Conservation (phyloP, 2,888 invertebrate species). For the Bibio marci region DNA sequence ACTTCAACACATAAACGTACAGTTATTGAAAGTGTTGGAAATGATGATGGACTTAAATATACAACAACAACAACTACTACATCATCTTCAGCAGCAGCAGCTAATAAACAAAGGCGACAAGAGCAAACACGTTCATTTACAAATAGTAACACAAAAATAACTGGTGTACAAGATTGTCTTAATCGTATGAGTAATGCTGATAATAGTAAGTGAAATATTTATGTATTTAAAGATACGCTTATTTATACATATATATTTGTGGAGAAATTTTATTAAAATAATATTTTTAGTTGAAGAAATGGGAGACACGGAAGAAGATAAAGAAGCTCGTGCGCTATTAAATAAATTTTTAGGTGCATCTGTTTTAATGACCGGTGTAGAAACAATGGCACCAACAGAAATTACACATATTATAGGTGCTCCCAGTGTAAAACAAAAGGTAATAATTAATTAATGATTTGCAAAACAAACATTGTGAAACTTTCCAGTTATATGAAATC, state of each 20-base stretch:
- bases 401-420: constrained; percentile 8
- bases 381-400: constrained; percentile 27
- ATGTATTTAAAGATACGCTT: neutral
- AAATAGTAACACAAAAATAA: constrained; percentile 50
- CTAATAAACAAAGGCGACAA: constrained; percentile 13
- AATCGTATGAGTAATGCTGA: constrained; percentile 63
- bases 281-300: constrained; percentile 37
- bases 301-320: constrained; percentile 48
- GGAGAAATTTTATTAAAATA: neutral
- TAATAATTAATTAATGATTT: too few relatives aligned
- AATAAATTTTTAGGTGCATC: constrained; percentile 73
- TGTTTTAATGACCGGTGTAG: constrained; percentile 64
- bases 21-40: constrained; percentile 12
- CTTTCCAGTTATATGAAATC: too few relatives aligned
- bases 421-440: neutral
- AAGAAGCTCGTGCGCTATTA: constrained; percentile 54
- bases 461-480: too few relatives aligned
- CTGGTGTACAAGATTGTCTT: constrained; percentile 58
- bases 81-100: constrained; percentile 6
- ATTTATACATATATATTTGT: neutral
- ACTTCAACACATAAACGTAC: constrained; percentile 7
- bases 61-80: constrained; percentile 13
- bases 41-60: constrained; percentile 18
- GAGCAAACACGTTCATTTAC: constrained; percentile 42
- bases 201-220: constrained; percentile 31